Evolutionary conservation across 2,888 invertebrate genomes (phyloP), one percentile per base, ranked within the genome.

Genomic region (Azorinus chamasolen): DNA sequence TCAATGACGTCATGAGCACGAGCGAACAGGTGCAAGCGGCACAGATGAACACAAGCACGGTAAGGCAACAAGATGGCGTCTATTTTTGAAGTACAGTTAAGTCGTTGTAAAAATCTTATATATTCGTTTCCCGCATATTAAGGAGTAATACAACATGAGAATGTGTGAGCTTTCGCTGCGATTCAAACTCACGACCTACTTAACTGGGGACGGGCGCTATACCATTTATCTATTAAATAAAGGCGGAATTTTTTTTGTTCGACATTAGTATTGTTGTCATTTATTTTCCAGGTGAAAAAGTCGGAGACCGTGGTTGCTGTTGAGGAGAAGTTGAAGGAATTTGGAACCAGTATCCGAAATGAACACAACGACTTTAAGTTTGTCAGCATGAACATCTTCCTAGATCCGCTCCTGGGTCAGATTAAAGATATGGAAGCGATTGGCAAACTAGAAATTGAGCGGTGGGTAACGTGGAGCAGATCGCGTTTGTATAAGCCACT

Each of bases 361-460:
- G 79, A 79, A 37, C 54, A 70, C 37, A 53, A 63, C 18, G 73
- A 68, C 32, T 66, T 69, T 18, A 53, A 62, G 2, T 58, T 61
- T 4, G 50, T 63, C 14, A 72, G 55, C 50, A 64, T 77, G 14
- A 58, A 55, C 12, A 64, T 82, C 41, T 53, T 64, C 14, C 62
- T 71, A 20, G 79, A 84, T 64, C 70, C 73, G 25, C 75, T 83
- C 22, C 43, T 87, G 20, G 65, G 68, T n/a, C 20, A 74, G 3
- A 48, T 50, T 58, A 16, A 45, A 4, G 50, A 51, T 2, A 55
- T 74, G 1, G 50, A 62, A 22, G 45, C 58, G 10, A 54, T 74
- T 39, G 79, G 74, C 5, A 55, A 50, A 16, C 20, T 79, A 16
- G 55, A 65, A 37, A 54, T 70, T 0, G 65, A 73, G 51, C 69